Conservation (phyloP, 2,888 invertebrate species). For the Ormyrus rosae region DNA sequence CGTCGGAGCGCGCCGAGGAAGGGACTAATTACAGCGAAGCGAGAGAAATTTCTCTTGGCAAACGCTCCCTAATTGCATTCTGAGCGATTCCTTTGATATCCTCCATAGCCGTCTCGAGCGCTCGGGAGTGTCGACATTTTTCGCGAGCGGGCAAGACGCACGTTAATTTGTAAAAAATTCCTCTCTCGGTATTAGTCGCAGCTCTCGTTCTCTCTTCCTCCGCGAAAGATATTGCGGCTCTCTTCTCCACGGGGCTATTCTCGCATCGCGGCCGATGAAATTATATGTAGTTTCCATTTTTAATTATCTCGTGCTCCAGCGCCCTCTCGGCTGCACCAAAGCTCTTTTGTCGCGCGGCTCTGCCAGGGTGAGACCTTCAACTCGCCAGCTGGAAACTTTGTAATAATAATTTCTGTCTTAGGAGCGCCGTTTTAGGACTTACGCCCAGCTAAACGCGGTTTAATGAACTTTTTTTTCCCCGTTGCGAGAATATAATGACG, state of each 20-base stretch:
- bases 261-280: constrained; percentile 59
- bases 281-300: constrained; percentile 63
- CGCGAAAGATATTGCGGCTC: constrained; percentile 52
- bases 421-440: no score
- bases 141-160: neutral
- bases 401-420: no score
- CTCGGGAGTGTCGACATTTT: neutral
- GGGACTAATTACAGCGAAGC: neutral
- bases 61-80: neutral
- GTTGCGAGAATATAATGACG: no score
- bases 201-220: constrained; percentile 15
- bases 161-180: constrained; percentile 45
- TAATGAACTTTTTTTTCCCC: no score
- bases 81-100: neutral
- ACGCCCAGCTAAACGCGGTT: no score
- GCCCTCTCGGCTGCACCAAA: no score
- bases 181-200: constrained; percentile 48
- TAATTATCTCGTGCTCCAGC: constrained; percentile 59
- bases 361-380: no score
- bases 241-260: constrained; percentile 58
- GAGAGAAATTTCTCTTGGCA: neutral
- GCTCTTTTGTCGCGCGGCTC: no score
- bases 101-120: neutral
- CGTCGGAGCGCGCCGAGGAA: neutral
- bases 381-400: no score